phyloP scores from a whole-genome alignment of 1,140 invertebrate species.

The Bombus affinis region DNA sequence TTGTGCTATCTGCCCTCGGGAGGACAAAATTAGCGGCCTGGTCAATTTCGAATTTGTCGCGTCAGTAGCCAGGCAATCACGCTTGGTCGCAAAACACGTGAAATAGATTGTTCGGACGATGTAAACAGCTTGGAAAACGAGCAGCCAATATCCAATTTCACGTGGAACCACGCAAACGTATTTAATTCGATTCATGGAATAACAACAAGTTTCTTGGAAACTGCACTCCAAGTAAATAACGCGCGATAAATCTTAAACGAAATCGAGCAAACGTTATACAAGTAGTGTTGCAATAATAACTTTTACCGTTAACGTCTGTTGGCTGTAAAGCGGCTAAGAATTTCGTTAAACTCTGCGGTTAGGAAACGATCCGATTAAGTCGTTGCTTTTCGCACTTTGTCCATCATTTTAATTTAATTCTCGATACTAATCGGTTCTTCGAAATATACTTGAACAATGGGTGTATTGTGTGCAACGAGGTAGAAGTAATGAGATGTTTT shows the following conservation, averaged over 20 bases:
- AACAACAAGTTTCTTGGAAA: not conserved
- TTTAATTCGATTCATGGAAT: too few relatives aligned
- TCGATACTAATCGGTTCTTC: not conserved
- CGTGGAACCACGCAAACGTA: not conserved
- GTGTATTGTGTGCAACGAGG: not conserved
- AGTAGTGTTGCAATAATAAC: too few relatives aligned
- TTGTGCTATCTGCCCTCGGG: slow-evolving; percentile 42
- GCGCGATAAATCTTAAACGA: not conserved
- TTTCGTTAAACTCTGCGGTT: too few relatives aligned
- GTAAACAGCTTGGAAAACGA: slow-evolving; percentile 11
- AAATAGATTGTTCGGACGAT: slow-evolving; percentile 25
- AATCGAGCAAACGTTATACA: not conserved
- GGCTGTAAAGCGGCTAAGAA: too few relatives aligned
- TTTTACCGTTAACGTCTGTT: too few relatives aligned
- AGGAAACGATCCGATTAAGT: not conserved
- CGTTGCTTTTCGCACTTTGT: not conserved
- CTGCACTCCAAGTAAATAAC: not conserved
- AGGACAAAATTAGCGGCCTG: slow-evolving; percentile 52
- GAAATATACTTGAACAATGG: not conserved
- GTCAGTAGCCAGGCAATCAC: slow-evolving; percentile 57
- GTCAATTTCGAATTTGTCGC: slow-evolving; percentile 67
- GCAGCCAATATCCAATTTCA: not conserved
- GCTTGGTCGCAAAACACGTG: slow-evolving; percentile 34
- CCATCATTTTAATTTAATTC: not conserved
- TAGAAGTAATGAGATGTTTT: not conserved